phyloP scores from a whole-genome alignment of 2,113 vertebrate species.

The Myrmecobius fasciatus region DNA sequence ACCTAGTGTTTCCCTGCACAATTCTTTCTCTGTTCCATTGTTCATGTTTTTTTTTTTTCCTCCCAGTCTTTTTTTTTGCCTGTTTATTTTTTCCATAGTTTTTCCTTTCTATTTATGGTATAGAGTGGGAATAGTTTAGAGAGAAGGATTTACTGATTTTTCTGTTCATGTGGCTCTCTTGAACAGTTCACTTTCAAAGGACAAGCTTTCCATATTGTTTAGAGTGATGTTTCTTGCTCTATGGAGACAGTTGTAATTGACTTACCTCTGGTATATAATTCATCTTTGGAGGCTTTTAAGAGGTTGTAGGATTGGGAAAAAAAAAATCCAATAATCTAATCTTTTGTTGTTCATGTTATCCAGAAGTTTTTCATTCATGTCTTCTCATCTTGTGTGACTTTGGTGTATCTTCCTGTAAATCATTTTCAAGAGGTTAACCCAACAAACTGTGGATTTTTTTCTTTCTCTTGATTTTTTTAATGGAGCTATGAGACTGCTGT shows the following conservation, averaged over 20 bases:
- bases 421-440: neutral
- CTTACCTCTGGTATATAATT: neutral
- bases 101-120: neutral
- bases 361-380: neutral
- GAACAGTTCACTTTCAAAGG: neutral
- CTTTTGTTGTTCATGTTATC: neutral
- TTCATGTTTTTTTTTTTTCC: neutral
- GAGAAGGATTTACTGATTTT: rapidly evolving
- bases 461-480: neutral
- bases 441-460: neutral
- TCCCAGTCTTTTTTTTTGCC: neutral
- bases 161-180: rapidly evolving
- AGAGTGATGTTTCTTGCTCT: neutral
- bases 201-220: neutral
- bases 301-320: neutral
- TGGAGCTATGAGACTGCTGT: neutral
- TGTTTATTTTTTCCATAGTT: neutral
- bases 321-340: neutral
- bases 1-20: neutral
- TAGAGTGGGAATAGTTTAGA: neutral
- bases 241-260: neutral
- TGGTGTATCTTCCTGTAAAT: neutral
- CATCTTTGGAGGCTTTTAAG: neutral
- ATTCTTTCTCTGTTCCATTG: neutral
- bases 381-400: neutral